phyloP scores from a whole-genome alignment of 2,797 vertebrate genomes.

The Pseudotriccus pelzelni region DNA sequence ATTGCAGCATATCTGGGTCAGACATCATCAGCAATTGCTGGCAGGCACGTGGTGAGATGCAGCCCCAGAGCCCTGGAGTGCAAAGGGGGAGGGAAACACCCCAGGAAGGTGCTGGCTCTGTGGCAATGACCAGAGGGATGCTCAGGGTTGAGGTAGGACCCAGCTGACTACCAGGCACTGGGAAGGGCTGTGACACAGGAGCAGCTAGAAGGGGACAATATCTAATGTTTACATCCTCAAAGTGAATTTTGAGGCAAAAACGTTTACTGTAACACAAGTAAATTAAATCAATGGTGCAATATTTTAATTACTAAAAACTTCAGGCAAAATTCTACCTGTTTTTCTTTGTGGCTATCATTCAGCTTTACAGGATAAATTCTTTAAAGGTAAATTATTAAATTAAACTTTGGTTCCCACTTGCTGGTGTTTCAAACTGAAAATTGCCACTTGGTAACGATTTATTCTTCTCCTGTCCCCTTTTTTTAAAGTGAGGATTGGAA shows the following conservation, averaged over 20 bases:
- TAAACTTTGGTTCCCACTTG: neutral
- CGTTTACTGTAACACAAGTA: neutral
- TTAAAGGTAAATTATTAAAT: constrained; percentile 50
- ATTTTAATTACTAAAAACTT: constrained; percentile 50
- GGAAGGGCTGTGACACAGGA: neutral
- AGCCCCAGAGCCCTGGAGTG: neutral
- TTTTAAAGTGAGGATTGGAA: neutral
- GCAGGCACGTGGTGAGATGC: neutral
- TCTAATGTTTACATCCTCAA: neutral
- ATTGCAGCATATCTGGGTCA: neutral
- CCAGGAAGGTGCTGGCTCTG: neutral
- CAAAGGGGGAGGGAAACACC: neutral
- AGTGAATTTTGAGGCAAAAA: neutral
- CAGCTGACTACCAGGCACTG: neutral
- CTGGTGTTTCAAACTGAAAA: constrained; percentile 45
- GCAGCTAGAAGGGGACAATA: neutral
- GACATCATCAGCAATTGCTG: accelerated
- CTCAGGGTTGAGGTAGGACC: neutral
- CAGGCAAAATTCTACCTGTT: neutral
- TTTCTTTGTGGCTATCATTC: constrained; percentile 48
- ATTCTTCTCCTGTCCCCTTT: neutral
- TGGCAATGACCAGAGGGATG: neutral
- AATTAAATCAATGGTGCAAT: neutral
- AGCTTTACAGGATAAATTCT: constrained; percentile 18
- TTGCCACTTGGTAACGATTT: constrained; percentile 14